Percentiles rank a stretch among this genome's conserved stretches.
phyloP scores from a whole-genome alignment of 2,113 vertebrate species.

The Aleadryas rufinucha region DNA sequence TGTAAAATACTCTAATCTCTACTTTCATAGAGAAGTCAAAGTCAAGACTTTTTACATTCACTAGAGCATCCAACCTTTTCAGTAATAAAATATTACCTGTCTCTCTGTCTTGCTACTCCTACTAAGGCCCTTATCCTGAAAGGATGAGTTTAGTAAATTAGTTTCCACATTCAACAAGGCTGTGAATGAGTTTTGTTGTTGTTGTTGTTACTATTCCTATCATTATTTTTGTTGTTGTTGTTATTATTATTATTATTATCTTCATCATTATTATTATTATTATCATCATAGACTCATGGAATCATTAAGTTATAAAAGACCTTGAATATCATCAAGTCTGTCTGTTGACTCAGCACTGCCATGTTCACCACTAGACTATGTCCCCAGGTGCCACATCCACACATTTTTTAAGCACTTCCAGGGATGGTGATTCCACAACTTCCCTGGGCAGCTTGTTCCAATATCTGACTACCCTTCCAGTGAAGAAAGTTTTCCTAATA shows the following conservation, averaged over 20 bases:
- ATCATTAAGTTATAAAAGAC: not conserved
- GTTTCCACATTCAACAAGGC: not conserved
- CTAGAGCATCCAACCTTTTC: not conserved
- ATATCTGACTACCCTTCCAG: not conserved
- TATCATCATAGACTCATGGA: not conserved
- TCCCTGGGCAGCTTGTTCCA: no score
- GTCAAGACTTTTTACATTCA: not conserved
- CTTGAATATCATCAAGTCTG: not conserved
- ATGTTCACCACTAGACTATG: not conserved
- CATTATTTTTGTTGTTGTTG: rapidly evolving
- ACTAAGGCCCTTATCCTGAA: not conserved
- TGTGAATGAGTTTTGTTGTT: not conserved
- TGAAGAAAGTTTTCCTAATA: not conserved
- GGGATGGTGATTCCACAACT: not conserved
- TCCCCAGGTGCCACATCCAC: not conserved
- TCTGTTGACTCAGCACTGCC: not conserved
- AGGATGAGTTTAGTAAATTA: not conserved
- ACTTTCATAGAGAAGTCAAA: not conserved
- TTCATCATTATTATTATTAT: no score
- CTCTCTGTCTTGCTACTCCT: not conserved
- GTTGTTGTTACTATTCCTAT: not conserved
- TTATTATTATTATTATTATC: not conserved
- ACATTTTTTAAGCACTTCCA: not conserved
- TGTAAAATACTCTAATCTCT: not conserved
- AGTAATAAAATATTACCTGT: not conserved